Base-by-base conservation (phyloP, 1,140 invertebrate genomes). In the Araneus ventricosus region DNA sequence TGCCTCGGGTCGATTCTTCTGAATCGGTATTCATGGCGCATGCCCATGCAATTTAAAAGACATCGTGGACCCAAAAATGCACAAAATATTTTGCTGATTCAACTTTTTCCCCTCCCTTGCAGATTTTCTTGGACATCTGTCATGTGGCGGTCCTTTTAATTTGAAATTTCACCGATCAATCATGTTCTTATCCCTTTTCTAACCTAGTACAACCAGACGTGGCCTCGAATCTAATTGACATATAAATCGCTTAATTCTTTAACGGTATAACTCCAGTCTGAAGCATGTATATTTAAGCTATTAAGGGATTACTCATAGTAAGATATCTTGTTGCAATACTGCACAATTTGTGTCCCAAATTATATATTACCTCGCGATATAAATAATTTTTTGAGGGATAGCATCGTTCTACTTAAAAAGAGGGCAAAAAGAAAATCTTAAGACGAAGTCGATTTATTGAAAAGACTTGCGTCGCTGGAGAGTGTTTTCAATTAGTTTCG, bases 131-230 rank as follows among this genome's bases (percentile, higher is more conserved):
- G 88, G 67, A 80, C 88, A 90, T 90, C 88, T 90, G 88, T 90
- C 88, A 80, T 59, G 61, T 59, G 27, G 88, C 88, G 61, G 88
- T 80, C 39, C 88, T 90, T 90, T 90, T 90, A 80, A 90, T 79
- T 90, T 90, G 45, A 90, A 27, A 70, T 8, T 59, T 80, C 52
- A 59, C 22, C 52, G 67, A 90, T 90, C 88, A 45, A 90, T 90
- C 88, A 90, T 90, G 27, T 59, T 80, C 45, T 45, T 45, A 57
- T 79, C 27, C 88, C 52, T 80, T 59, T 27, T 27, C 63, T 4
- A 80, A n/a, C n/a, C 39, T 41, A 8, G 27, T 87, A 27, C 85
- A 5, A 34, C 22, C 52, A 87, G n/a, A 30, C 30, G 8, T 87
- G 61, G 30, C 85, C 61, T 61, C 27, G 57, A 61, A 87, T 87